phyloP scores from a whole-genome alignment of 1,140 invertebrate genomes.

The Drosophila kurseongensis region DNA sequence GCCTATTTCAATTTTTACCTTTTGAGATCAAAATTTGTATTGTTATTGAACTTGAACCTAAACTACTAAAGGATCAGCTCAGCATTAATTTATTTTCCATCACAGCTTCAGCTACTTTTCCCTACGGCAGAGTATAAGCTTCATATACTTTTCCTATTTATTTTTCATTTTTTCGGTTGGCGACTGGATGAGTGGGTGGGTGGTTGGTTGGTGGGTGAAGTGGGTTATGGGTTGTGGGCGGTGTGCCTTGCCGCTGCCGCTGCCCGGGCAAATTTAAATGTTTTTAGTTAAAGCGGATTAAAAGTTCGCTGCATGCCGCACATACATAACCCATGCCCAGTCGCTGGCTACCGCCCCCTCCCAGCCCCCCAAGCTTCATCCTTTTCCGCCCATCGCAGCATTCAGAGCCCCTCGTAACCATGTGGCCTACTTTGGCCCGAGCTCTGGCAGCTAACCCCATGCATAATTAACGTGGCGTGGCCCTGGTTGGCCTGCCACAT shows the following conservation, averaged over 20 bases:
- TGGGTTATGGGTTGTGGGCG: not conserved
- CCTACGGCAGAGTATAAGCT: slow-evolving; percentile 40
- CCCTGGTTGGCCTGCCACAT: slow-evolving; percentile 52
- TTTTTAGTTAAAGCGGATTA: slow-evolving; percentile 82
- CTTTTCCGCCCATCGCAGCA: slow-evolving; percentile 22
- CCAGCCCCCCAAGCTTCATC: not conserved
- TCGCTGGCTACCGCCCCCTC: no score
- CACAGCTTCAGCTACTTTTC: slow-evolving; percentile 34
- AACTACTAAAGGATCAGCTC: slow-evolving; percentile 6
- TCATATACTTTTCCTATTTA: slow-evolving; percentile 45
- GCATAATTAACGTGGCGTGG: slow-evolving; percentile 76
- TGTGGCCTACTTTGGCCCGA: slow-evolving; percentile 78
- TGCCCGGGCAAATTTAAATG: slow-evolving; percentile 74
- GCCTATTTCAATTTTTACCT: no score
- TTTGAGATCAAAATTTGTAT: no score
- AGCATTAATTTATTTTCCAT: slow-evolving; percentile 28
- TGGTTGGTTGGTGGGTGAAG: slow-evolving; percentile 16
- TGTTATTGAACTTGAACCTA: no score
- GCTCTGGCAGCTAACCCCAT: slow-evolving; percentile 74
- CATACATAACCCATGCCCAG: slow-evolving; percentile 77
- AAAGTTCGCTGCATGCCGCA: slow-evolving; percentile 81
- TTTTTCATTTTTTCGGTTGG: slow-evolving; percentile 50
- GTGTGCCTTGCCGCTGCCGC: slow-evolving; percentile 2
- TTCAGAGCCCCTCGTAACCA: slow-evolving; percentile 52
- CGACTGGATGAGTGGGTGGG: slow-evolving; percentile 26